Evolutionary conservation across 1,140 invertebrate genomes (phyloP), one percentile per base, ranked within the genome.

Genomic region (Cotesia glomerata): DNA sequence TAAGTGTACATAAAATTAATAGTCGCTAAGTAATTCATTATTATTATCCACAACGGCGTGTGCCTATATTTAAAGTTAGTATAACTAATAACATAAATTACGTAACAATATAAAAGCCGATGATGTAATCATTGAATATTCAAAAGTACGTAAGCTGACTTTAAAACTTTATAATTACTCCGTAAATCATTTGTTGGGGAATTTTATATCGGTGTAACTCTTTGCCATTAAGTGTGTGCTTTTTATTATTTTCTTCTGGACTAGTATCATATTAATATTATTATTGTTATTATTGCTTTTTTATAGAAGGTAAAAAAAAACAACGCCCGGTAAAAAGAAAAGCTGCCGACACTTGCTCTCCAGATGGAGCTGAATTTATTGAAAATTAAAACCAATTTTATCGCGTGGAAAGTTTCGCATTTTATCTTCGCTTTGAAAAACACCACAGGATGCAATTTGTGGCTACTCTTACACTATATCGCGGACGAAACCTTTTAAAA

Each of bases 341-440:
- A 54, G 39, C 56, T 36, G 36, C 59, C 35, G 45, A 65, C 56
- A 35, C 61, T 54, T 13, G 14, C 32, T n/a, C 69, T 52, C 58
- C 61, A 71, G 56, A 70, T 73, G 73, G 72, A 72, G 73, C 70
- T 76, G 74, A 81, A 82, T 82, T 81, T 82, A 83, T 83, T 82
- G 81, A 84, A 83, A 82, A 84, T 83, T 84, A 84, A 82, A 79
- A 78, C 77, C 75, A 80, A 83, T 82, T 84, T 84, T 84, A 83
- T 84, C 79, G 80, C 76, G 77, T 74, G 79, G 81, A 82, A 83
- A 84, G 72, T 83, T 84, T 83, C 81, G 78, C 81, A 82, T 82
- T 82, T 82, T 82, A 5, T 45, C 79, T 74, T 74, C 76, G 76
- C 76, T 79, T 78, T 58, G 34, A 56, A 9, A 64, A 66, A 71